phyloP scores from a whole-genome alignment of 2,797 vertebrate genomes.

The Phrynocephalus vlangalii region DNA sequence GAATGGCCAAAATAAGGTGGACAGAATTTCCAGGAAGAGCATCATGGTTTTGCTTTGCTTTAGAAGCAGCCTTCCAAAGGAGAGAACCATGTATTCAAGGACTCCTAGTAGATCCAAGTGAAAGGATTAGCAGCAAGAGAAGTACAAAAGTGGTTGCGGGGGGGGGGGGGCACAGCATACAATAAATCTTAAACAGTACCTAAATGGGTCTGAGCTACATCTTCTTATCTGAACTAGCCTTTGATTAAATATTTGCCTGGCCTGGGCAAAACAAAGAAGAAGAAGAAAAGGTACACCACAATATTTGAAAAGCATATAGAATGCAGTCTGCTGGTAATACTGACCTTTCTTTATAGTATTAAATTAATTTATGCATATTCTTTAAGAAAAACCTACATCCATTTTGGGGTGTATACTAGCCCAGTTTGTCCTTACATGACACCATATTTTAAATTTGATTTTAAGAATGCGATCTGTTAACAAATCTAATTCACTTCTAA shows the following conservation, averaged over 20 bases:
- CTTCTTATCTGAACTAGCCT: not conserved
- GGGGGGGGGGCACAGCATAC: not conserved
- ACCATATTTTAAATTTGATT: not conserved
- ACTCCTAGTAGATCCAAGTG: too few relatives aligned
- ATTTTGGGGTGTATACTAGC: not conserved
- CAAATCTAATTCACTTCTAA: not conserved
- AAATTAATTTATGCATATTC: not conserved
- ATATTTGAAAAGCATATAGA: not conserved
- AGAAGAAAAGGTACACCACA: not conserved
- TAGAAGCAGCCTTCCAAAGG: too few relatives aligned
- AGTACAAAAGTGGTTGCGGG: too few relatives aligned
- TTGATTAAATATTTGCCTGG: not conserved
- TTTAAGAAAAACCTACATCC: not conserved
- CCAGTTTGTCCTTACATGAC: not conserved
- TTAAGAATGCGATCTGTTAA: not conserved
- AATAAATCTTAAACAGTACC: not conserved
- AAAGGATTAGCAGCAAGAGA: too few relatives aligned
- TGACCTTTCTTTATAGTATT: not conserved
- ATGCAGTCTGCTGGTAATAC: not conserved
- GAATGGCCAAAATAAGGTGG: too few relatives aligned
- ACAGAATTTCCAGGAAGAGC: too few relatives aligned
- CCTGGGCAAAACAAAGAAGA: not conserved
- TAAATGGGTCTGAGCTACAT: not conserved
- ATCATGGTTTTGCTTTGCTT: too few relatives aligned
- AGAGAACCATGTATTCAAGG: too few relatives aligned